Evolutionary conservation across 2,797 vertebrate genomes (phyloP), one percentile per base, ranked within the genome.

Genomic region (Synanceia verrucosa): DNA sequence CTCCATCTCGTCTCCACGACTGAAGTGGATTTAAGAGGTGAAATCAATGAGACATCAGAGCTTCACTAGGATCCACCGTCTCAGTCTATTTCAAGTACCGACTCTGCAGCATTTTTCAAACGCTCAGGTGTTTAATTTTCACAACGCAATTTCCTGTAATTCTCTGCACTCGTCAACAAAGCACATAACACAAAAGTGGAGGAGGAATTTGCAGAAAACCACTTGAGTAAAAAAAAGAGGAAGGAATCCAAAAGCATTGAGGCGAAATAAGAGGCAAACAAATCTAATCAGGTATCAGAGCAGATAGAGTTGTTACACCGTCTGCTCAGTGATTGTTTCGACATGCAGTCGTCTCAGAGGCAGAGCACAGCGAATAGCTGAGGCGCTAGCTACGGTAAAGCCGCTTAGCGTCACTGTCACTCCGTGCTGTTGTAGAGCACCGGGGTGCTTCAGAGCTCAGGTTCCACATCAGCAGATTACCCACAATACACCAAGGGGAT

Each of bases 391-490:
- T 31, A 4, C 36, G 52, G 76, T 76, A 89, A 90, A 90, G 86
- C 86, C 11, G 84, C 84, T 91, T 90, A 89, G 88, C 85, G n/a
- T 89, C 82, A 82, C 84, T 88, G 85, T 86, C 88, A 83, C 75
- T 83, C 69, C 4, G 14, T 43, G 66, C 76, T 23, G 78, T 72
- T 86, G 89, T 78, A 41, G 70, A 87, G 83, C 83, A 64, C 67
- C 44, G 19, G 53, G 83, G 68, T 63, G 70, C 86, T 86, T 83
- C 83, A 44, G 60, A 86, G 86, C 84, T 83, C 84, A 87, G 83
- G 88, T 86, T 89, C 79, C 88, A 87, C 88, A 86, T 85, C 85
- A 85, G 79, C 79, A 86, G 88, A 91, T 91, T 91, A 89, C 84
- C 81, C 88, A 84, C 81, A 88, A 81, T 77, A 69, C 86, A 87